A percentile compares a stretch with the other conserved stretches of the same genome.
Evolutionary conservation across 2,888 invertebrate genomes (phyloP).

Genomic region (Monopis laevigella): DNA sequence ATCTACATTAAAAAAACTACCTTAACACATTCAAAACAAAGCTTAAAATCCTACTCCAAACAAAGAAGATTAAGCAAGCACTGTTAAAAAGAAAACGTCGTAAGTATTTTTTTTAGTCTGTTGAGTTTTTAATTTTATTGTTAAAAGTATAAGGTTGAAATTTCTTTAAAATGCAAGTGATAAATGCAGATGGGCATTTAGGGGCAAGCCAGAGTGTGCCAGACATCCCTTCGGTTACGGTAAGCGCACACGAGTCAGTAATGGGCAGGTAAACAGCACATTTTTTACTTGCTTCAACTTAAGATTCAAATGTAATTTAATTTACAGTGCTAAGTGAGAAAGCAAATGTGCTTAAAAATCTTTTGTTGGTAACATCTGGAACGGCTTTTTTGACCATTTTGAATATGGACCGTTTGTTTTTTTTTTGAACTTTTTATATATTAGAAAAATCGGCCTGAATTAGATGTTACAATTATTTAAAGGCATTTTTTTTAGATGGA

Average conservation of each 20-base stretch:
- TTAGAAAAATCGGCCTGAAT: no score
- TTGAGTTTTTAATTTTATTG: neutral
- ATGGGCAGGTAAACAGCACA: slow-evolving; percentile 45
- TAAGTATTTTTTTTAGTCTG: slow-evolving; percentile 1
- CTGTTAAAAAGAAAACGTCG: neutral
- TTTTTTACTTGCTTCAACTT: slow-evolving; percentile 24
- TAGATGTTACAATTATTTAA: no score
- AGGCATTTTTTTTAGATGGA: no score
- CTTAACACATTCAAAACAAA: neutral
- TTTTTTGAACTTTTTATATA: no score
- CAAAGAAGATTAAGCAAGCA: neutral
- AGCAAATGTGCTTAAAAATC: slow-evolving; percentile 15
- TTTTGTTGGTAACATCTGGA: no score
- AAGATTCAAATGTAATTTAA: slow-evolving; percentile 21
- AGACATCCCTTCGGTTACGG: slow-evolving; percentile 52
- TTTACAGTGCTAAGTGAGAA: slow-evolving; percentile 20
- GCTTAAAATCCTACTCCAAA: neutral
- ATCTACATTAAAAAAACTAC: slow-evolving; percentile 16
- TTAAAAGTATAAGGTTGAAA: slow-evolving; percentile 2
- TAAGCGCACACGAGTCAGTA: slow-evolving; percentile 39
- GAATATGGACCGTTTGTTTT: no score
- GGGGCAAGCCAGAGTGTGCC: slow-evolving; percentile 2
- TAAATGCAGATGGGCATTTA: neutral
- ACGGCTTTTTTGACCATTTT: no score
- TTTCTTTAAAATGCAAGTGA: neutral